Percentiles rank a stretch among this genome's conserved stretches.
These are phyloP conservation scores for Lethenteron reissneri DNA, from an alignment of 2,113 vertebrate species.

Conservation along the genomic window DNA sequence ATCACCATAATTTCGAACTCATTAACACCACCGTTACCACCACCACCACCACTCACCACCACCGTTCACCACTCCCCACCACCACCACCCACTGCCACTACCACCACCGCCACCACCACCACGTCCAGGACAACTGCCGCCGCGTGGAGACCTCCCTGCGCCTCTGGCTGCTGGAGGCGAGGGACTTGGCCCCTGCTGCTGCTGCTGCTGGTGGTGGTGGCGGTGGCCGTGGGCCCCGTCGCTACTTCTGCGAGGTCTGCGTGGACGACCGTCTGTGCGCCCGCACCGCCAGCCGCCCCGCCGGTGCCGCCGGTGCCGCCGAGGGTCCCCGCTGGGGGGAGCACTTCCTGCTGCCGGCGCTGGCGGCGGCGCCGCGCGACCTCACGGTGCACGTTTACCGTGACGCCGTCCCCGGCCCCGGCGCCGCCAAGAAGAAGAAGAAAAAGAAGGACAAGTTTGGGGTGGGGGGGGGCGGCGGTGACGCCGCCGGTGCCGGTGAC, in stretches of 20 bases:
- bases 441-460: not conserved
- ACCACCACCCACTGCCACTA: too few relatives aligned
- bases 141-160: conserved; percentile 48
- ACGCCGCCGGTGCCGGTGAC: too few relatives aligned
- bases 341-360: conserved; percentile 58
- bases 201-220: not conserved
- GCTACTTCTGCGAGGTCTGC: conserved; percentile 50
- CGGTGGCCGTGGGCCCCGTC: conserved; percentile 6
- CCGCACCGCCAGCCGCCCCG: conserved; percentile 36
- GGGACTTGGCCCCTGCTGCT: conserved; percentile 28
- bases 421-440: not conserved
- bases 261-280: conserved; percentile 52
- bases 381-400: conserved; percentile 41
- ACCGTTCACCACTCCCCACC: too few relatives aligned
- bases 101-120: not conserved
- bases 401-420: conserved; percentile 11
- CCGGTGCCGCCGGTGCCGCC: conserved; percentile 17
- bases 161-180: conserved; percentile 69
- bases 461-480: not conserved
- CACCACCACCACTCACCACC: not conserved
- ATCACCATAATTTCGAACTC: too few relatives aligned
- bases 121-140: conserved; percentile 45
- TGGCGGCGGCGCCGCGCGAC: conserved; percentile 46
- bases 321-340: conserved; percentile 37
- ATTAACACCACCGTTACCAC: too few relatives aligned